A percentile compares a stretch with the other conserved stretches of the same genome.
Conservation (phyloP, 2,797 vertebrate species). For the Clarias pachynema region DNA sequence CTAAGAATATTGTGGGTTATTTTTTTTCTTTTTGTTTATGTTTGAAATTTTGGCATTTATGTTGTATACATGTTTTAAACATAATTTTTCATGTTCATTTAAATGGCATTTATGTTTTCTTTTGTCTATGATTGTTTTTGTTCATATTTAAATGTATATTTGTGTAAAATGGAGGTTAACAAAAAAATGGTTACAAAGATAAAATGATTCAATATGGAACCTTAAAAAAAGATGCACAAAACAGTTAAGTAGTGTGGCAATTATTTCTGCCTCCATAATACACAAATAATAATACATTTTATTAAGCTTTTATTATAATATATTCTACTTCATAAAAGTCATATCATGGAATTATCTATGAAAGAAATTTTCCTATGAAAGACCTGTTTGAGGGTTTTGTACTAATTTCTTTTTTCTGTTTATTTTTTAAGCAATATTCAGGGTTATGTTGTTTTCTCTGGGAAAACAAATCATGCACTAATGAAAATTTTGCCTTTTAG, state of each 20-base stretch:
- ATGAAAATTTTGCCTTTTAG: conserved; percentile 28
- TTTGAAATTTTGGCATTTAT: background rate
- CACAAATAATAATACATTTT: background rate
- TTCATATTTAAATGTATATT: background rate
- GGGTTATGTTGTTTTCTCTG: conserved; percentile 30
- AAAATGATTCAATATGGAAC: background rate
- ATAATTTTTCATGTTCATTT: conserved; percentile 12
- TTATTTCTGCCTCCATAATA: conserved; percentile 8
- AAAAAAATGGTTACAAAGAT: background rate
- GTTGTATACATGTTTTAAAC: background rate
- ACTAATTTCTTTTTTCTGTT: background rate
- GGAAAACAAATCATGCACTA: conserved; percentile 36
- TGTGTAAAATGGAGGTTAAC: background rate
- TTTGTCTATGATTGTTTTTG: background rate
- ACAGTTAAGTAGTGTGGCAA: background rate
- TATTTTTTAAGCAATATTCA: conserved; percentile 33
- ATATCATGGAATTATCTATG: conserved; percentile 2
- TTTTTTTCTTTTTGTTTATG: conserved; percentile 40
- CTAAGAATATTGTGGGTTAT: background rate
- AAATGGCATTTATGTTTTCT: background rate
- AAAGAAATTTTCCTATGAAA: background rate
- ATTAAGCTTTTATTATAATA: conserved; percentile 13
- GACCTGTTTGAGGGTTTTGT: conserved; percentile 16
- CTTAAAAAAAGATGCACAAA: background rate
- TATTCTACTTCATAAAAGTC: background rate